Evolutionary conservation across 2,113 vertebrate genomes (phyloP).

Genomic region (Oncorhynchus nerka): DNA sequence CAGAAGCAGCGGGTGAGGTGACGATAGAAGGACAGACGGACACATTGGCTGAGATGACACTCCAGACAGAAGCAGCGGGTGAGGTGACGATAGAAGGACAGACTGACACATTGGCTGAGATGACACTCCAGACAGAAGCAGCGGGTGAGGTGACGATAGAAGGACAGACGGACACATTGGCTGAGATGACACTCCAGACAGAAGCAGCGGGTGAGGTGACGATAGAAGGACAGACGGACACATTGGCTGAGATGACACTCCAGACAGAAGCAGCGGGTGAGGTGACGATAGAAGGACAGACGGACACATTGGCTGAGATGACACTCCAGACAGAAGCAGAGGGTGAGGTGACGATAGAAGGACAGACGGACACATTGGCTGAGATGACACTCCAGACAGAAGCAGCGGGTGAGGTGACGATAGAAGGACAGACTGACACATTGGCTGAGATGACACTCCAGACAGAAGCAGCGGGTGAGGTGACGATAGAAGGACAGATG

Average conservation of each 20-base stretch:
- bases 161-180: conserved; percentile 27
- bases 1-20: conserved; percentile 34
- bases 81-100: conserved; percentile 28
- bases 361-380: conserved; percentile 27
- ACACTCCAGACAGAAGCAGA: conserved; percentile 48
- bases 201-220: conserved; percentile 32
- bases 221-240: conserved; percentile 30
- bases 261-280: conserved; percentile 44
- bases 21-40: conserved; percentile 27
- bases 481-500: too few relatives aligned
- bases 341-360: conserved; percentile 26
- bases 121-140: conserved; percentile 50
- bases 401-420: conserved; percentile 22
- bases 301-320: conserved; percentile 39
- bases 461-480: too few relatives aligned
- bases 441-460: too few relatives aligned
- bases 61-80: conserved; percentile 46
- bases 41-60: conserved; percentile 43
- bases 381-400: conserved; percentile 56
- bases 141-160: conserved; percentile 25
- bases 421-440: too few relatives aligned
- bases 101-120: conserved; percentile 37
- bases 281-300: conserved; percentile 26
- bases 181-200: conserved; percentile 52
- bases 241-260: conserved; percentile 46